phyloP scores from a whole-genome alignment of 2,888 invertebrate species.

The Hedya salicella region DNA sequence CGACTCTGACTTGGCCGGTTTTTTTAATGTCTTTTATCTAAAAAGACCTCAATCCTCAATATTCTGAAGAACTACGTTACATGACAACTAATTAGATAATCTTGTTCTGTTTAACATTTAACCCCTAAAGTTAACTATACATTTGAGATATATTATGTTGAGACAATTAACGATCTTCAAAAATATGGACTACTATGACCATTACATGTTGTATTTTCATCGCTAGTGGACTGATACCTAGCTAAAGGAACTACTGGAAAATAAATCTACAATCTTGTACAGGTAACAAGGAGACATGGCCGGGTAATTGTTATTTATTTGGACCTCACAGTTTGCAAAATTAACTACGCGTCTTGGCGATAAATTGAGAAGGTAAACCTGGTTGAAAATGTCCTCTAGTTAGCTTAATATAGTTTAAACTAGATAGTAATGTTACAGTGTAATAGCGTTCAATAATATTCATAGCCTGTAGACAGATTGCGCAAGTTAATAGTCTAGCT shows the following conservation, averaged over 20 bases:
- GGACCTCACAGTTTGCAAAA: conserved; percentile 20
- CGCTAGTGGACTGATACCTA: background rate
- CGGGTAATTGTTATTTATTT: conserved; percentile 36
- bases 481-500: conserved; percentile 24
- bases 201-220: background rate
- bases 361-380: conserved; percentile 27
- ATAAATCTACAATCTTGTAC: conserved; percentile 16
- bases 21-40: conserved; percentile 38
- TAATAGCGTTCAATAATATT: conserved; percentile 12
- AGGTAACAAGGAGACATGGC: conserved; percentile 15
- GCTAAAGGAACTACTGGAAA: conserved; percentile 6
- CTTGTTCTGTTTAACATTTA: conserved; percentile 7
- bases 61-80: conserved; percentile 7
- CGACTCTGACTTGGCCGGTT: too few species aligned
- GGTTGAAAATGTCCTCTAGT: conserved; percentile 20
- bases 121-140: background rate
- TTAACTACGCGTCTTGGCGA: conserved; percentile 23
- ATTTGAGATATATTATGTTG: background rate
- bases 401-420: conserved; percentile 14
- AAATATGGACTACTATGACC: background rate
- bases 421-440: background rate
- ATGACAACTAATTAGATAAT: conserved; percentile 21
- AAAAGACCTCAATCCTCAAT: conserved; percentile 23
- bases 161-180: background rate
- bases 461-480: conserved; percentile 10